Conservation (phyloP, 2,888 invertebrate species). For the Pterostichus niger region DNA sequence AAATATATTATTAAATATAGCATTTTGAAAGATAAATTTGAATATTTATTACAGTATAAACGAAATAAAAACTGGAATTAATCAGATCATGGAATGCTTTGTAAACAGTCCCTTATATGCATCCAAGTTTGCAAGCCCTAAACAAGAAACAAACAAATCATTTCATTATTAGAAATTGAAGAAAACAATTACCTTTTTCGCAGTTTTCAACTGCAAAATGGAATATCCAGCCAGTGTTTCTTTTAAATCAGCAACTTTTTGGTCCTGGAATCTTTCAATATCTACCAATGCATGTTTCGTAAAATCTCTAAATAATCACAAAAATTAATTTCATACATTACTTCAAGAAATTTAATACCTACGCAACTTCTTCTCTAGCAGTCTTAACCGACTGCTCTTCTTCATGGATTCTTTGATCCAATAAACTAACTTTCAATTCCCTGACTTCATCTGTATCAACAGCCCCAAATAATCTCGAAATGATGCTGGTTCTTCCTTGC, state of each 20-base stretch:
- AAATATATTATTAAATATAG: slow-evolving; percentile 33
- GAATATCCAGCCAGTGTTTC: slow-evolving; percentile 86
- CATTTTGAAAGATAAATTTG: not conserved
- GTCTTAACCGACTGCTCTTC: slow-evolving; percentile 81
- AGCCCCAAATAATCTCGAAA: slow-evolving; percentile 86
- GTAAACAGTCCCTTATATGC: slow-evolving; percentile 86
- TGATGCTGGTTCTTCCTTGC: slow-evolving; percentile 85
- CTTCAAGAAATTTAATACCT: slow-evolving; percentile 72
- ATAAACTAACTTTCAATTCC: slow-evolving; percentile 83
- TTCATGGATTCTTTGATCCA: slow-evolving; percentile 84
- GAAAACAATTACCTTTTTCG: slow-evolving; percentile 82
- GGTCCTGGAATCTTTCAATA: slow-evolving; percentile 86
- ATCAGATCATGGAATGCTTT: slow-evolving; percentile 82
- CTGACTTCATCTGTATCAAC: slow-evolving; percentile 88
- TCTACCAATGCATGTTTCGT: slow-evolving; percentile 83
- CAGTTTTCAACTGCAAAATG: slow-evolving; percentile 85
- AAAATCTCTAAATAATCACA: slow-evolving; percentile 80
- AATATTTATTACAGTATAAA: slow-evolving; percentile 40
- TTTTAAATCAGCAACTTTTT: slow-evolving; percentile 85
- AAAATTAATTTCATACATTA: slow-evolving; percentile 2
- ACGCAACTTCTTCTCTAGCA: slow-evolving; percentile 82
- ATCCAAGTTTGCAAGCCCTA: slow-evolving; percentile 89
- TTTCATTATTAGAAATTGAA: not conserved
- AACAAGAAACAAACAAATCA: slow-evolving; percentile 71
- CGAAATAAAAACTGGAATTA: slow-evolving; percentile 46